Evolutionary conservation across 2,113 vertebrate genomes (phyloP).

Genomic region (Hippopotamus amphibius): DNA sequence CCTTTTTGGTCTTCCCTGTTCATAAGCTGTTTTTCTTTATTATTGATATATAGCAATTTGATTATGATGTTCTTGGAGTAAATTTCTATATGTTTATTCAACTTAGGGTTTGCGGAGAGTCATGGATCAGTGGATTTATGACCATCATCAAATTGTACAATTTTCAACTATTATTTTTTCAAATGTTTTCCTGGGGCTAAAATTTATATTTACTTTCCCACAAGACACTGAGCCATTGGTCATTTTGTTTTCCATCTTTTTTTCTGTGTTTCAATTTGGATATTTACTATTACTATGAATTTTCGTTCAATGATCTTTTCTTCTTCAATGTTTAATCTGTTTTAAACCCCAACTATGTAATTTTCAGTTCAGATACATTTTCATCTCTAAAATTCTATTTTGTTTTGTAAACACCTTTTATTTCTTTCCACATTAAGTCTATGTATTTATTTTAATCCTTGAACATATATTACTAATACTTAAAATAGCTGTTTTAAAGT

Average conservation of each 20-base stretch:
- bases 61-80: not conserved
- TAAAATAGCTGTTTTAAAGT: not conserved
- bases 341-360: not conserved
- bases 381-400: not conserved
- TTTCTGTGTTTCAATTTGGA: not conserved
- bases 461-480: not conserved
- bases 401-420: not conserved
- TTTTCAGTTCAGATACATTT: not conserved
- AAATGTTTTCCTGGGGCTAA: not conserved
- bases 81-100: not conserved
- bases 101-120: not conserved
- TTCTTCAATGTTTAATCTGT: not conserved
- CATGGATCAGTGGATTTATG: not conserved
- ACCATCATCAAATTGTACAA: not conserved
- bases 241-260: not conserved
- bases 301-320: not conserved
- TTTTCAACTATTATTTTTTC: not conserved
- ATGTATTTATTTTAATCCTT: not conserved
- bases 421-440: not conserved
- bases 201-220: not conserved
- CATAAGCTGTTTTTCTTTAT: not conserved
- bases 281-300: not conserved
- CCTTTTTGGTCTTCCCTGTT: not conserved
- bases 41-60: not conserved
- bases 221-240: not conserved